Conservation (phyloP, 2,888 invertebrate genomes). For the Luperina testacea region DNA sequence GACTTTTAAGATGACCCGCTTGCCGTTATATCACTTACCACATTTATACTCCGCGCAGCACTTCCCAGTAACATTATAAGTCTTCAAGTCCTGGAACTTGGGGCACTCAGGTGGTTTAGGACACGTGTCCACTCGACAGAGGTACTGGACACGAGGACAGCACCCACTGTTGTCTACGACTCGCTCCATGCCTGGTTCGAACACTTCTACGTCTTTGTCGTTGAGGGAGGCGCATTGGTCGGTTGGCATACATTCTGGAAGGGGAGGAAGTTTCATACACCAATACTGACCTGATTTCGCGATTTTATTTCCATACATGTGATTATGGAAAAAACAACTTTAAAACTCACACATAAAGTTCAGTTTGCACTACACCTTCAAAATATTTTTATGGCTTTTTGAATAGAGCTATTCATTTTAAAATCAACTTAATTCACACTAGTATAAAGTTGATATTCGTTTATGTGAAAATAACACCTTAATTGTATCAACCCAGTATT, state of each 20-base stretch:
- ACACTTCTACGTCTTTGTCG: conserved; percentile 82
- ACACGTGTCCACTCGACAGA: conserved; percentile 92
- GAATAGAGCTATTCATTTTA: too few relatives aligned
- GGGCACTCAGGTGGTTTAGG: conserved; percentile 91
- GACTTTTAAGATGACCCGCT: background rate
- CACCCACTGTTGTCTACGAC: conserved; percentile 90
- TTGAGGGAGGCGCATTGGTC: conserved; percentile 91
- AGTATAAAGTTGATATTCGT: too few relatives aligned
- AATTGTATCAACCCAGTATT: too few relatives aligned
- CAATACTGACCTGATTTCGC: background rate
- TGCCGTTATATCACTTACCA: background rate
- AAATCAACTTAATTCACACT: too few relatives aligned
- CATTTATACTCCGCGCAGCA: conserved; percentile 92
- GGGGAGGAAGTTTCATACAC: background rate
- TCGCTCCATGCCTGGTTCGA: conserved; percentile 91
- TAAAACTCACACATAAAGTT: too few relatives aligned
- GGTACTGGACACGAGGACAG: conserved; percentile 91
- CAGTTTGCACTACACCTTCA: too few relatives aligned
- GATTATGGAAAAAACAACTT: too few relatives aligned
- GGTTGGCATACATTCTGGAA: conserved; percentile 92
- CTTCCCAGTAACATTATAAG: conserved; percentile 76
- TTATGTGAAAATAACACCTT: too few relatives aligned
- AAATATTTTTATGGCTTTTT: too few relatives aligned
- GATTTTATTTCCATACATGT: too few relatives aligned
- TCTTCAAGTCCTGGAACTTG: conserved; percentile 87